These are phyloP conservation scores for Diglossa cyanea DNA, from an alignment of 2,797 vertebrate species.

Conservation along the genomic window DNA sequence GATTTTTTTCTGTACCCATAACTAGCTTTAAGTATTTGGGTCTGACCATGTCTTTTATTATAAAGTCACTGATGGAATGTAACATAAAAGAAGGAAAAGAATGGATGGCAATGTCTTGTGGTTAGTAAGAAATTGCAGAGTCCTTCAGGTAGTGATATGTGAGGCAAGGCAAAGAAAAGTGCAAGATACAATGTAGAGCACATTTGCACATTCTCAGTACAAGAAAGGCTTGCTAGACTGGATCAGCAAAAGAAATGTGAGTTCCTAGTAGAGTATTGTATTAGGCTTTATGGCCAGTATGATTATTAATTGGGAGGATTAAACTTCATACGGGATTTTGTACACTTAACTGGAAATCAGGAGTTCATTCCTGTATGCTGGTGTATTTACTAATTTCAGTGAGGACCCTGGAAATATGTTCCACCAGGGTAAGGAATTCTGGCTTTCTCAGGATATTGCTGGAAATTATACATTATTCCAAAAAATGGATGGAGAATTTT, in stretches of 20 bases:
- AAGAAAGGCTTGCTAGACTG: neutral
- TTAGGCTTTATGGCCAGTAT: neutral
- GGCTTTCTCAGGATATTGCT: neutral
- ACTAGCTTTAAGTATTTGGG: neutral
- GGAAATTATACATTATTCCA: neutral
- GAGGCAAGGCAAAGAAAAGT: neutral
- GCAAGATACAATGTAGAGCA: neutral
- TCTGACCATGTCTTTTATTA: neutral
- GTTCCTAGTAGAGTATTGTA: neutral
- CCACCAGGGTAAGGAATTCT: neutral
- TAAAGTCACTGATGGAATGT: neutral
- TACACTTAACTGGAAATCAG: neutral
- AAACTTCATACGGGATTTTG: neutral
- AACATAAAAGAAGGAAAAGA: neutral
- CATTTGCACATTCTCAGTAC: neutral
- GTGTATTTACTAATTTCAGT: neutral
- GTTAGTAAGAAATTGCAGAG: neutral
- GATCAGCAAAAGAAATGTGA: neutral
- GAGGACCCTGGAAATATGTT: neutral
- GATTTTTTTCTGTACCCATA: neutral
- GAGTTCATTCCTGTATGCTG: neutral
- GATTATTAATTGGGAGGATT: neutral
- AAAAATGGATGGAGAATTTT: neutral
- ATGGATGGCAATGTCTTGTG: accelerated
- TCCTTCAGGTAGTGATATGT: neutral